These are phyloP conservation scores for Tetranychus cinnabarinus DNA, from an alignment of 1,140 invertebrate genomes.

Conservation along the genomic window DNA sequence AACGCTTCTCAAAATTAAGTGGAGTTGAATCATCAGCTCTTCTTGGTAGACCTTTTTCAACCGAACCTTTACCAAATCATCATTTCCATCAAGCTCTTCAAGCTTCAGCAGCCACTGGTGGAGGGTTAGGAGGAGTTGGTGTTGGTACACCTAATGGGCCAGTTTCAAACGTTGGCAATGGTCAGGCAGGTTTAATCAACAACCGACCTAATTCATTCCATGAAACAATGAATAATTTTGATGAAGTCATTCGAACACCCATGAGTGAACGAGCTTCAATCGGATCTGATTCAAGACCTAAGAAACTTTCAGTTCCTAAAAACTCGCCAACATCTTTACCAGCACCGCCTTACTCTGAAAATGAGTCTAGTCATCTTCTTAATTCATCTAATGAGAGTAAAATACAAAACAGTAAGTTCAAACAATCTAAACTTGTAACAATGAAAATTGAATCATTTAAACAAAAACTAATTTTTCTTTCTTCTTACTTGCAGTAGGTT, in stretches of 20 bases:
- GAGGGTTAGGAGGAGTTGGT: constrained; percentile 7
- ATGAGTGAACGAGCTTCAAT: too few species aligned
- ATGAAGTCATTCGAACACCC: not conserved
- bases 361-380: too few species aligned
- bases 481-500: too few species aligned
- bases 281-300: too few species aligned
- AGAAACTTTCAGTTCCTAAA: too few species aligned
- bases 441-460: too few species aligned
- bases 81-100: not conserved
- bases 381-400: too few species aligned
- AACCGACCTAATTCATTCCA: constrained; percentile 1
- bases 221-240: not conserved
- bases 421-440: too few species aligned
- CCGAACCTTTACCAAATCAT: not conserved
- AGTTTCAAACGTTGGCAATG: constrained; percentile 40
- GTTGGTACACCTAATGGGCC: constrained; percentile 36
- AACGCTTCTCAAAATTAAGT: constrained; percentile 32
- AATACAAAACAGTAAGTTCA: too few species aligned
- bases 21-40: not conserved
- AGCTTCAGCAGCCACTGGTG: not conserved
- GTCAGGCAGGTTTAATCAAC: not conserved
- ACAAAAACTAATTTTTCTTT: too few species aligned
- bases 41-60: not conserved
- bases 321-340: too few species aligned
- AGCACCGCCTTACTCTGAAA: too few species aligned